A percentile compares a stretch with the other conserved stretches of the same genome.
Evolutionary conservation across 2,797 vertebrate genomes (phyloP).

Genomic region (Austrolebias charrua): DNA sequence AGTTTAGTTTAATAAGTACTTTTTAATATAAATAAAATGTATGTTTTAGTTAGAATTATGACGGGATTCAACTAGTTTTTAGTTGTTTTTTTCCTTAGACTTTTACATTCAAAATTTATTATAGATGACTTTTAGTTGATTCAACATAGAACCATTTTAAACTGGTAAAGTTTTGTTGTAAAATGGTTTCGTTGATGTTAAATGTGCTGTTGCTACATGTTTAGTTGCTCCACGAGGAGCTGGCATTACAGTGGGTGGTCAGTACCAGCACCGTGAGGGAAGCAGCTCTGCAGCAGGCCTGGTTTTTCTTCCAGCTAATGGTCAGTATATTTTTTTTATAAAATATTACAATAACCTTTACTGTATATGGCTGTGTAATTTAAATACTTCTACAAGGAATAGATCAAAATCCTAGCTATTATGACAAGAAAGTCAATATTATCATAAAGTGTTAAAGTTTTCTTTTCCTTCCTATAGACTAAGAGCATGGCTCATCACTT

Average conservation of each 20-base stretch:
- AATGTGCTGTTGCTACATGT: slow-evolving; percentile 20
- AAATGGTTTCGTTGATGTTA: slow-evolving; percentile 5
- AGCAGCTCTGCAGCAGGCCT: slow-evolving; percentile 87
- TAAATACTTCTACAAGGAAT: not conserved
- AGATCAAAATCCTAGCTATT: not conserved
- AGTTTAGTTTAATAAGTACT: not conserved
- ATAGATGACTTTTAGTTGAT: not conserved
- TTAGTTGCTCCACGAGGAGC: slow-evolving; percentile 90
- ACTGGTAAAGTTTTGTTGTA: slow-evolving; percentile 1
- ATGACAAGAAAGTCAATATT: not conserved
- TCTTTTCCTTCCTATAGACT: slow-evolving; percentile 67
- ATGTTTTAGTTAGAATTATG: not conserved
- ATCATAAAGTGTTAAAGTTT: not conserved
- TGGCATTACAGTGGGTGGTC: slow-evolving; percentile 93
- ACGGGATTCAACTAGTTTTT: not conserved
- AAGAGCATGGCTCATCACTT: slow-evolving; percentile 92
- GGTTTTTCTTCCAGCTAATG: slow-evolving; percentile 95
- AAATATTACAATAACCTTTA: not conserved
- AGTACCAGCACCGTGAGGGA: slow-evolving; percentile 87
- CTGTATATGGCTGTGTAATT: not conserved
- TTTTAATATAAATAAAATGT: not conserved
- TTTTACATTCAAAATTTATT: slow-evolving; percentile 7
- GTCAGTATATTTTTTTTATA: slow-evolving; percentile 64
- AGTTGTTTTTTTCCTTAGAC: not conserved
- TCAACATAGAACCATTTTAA: slow-evolving; percentile 4